phyloP scores from a whole-genome alignment of 2,888 invertebrate genomes.

The Pycnomerus fuliginosus region DNA sequence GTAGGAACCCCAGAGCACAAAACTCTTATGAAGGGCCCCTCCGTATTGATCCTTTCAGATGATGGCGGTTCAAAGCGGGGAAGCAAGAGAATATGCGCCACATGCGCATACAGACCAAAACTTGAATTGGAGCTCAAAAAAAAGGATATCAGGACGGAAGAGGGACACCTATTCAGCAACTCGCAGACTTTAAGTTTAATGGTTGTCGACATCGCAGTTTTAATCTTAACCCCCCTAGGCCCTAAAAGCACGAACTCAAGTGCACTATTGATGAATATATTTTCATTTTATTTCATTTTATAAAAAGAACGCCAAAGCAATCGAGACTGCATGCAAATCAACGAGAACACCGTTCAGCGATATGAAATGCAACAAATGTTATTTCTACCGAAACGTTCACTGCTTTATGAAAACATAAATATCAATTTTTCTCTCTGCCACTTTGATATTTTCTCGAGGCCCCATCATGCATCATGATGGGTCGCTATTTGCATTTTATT shows the following conservation, averaged over 20 bases:
- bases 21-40: constrained; percentile 27
- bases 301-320: too few relatives aligned
- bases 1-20: constrained; percentile 15
- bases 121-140: constrained; percentile 16
- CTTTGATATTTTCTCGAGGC: constrained; percentile 36
- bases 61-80: constrained; percentile 31
- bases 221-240: too few relatives aligned
- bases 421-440: constrained; percentile 43
- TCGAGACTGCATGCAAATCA: too few relatives aligned
- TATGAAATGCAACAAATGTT: constrained; percentile 26
- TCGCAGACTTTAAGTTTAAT: constrained; percentile 35
- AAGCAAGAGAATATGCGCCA: constrained; percentile 27
- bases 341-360: too few relatives aligned
- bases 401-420: constrained; percentile 39
- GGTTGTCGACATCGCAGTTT: constrained; percentile 35
- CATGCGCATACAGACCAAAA: constrained; percentile 22
- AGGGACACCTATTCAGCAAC: constrained; percentile 35
- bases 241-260: too few relatives aligned
- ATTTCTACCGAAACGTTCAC: constrained; percentile 21
- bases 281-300: too few relatives aligned
- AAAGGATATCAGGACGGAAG: constrained; percentile 28
- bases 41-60: constrained; percentile 39
- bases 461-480: constrained; percentile 43
- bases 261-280: too few relatives aligned
- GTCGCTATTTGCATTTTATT: constrained; percentile 50